phyloP scores from a whole-genome alignment of 2,888 invertebrate species.

The Lasioglossum vierecki region DNA sequence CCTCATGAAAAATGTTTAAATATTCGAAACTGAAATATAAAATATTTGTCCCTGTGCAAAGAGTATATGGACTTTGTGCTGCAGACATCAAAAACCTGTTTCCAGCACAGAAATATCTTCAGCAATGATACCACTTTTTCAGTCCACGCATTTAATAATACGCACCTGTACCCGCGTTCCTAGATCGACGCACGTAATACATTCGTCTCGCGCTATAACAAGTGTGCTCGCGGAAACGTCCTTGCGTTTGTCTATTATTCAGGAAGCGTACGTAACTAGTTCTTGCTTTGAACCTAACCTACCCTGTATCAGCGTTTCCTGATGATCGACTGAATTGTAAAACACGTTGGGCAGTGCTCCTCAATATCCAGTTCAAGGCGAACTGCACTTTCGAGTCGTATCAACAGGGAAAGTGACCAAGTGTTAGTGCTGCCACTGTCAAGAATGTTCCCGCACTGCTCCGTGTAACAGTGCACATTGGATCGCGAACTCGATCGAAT shows the following conservation, averaged over 20 bases:
- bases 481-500: constrained; percentile 64
- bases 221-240: constrained; percentile 10
- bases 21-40: not conserved
- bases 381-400: constrained; percentile 73
- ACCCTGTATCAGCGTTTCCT: constrained; percentile 34
- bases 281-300: not conserved
- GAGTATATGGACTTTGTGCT: not conserved
- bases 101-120: not conserved
- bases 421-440: constrained; percentile 50
- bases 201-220: not conserved
- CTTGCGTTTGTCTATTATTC: constrained; percentile 15
- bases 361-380: constrained; percentile 74
- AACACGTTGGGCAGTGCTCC: constrained; percentile 45
- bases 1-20: not conserved
- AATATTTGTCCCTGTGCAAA: not conserved
- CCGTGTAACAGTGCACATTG: constrained; percentile 69
- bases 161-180: not conserved
- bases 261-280: not conserved
- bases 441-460: constrained; percentile 66
- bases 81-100: not conserved
- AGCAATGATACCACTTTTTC: not conserved
- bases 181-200: not conserved
- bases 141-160: no score
- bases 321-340: constrained; percentile 61
- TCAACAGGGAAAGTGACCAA: constrained; percentile 67